Evolutionary conservation across 2,888 invertebrate species (phyloP).

Genomic region (Vesta saturnalis): DNA sequence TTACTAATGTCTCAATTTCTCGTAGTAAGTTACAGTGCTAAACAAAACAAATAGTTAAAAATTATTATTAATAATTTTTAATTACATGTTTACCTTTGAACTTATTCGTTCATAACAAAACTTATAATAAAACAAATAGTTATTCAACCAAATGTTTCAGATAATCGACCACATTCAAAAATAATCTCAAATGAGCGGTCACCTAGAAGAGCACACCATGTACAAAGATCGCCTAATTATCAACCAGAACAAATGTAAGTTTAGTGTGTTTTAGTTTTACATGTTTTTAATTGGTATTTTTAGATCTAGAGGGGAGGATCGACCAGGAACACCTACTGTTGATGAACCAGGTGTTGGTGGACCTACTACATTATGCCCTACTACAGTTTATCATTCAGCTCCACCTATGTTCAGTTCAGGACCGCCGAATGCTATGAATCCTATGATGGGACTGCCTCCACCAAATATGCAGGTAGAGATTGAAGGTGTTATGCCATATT

Average conservation of each 20-base stretch:
- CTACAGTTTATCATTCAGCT: conserved; percentile 39
- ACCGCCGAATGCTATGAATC: conserved; percentile 50
- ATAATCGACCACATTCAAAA: conserved; percentile 8
- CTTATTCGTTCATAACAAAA: too few relatives aligned
- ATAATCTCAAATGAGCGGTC: conserved; percentile 35
- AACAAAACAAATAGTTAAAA: too few relatives aligned
- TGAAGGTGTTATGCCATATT: too few relatives aligned
- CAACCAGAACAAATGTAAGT: conserved; percentile 30
- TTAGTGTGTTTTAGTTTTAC: background rate
- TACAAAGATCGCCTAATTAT: conserved; percentile 37
- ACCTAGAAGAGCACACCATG: conserved; percentile 39
- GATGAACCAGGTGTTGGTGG: conserved; percentile 65
- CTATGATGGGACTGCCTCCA: conserved; percentile 50
- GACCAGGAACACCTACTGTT: conserved; percentile 77
- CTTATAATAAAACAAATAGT: background rate
- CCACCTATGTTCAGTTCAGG: conserved; percentile 43
- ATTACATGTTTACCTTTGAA: too few relatives aligned
- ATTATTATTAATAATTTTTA: too few relatives aligned
- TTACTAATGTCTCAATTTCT: conserved; percentile 42
- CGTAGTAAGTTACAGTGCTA: conserved; percentile 25
- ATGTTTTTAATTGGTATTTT: background rate
- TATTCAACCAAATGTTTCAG: background rate
- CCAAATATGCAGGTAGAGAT: conserved; percentile 47
- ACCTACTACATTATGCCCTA: conserved; percentile 18
- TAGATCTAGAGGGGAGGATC: conserved; percentile 64